phyloP scores from a whole-genome alignment of 2,797 vertebrate genomes.

The Miichthys miiuy region DNA sequence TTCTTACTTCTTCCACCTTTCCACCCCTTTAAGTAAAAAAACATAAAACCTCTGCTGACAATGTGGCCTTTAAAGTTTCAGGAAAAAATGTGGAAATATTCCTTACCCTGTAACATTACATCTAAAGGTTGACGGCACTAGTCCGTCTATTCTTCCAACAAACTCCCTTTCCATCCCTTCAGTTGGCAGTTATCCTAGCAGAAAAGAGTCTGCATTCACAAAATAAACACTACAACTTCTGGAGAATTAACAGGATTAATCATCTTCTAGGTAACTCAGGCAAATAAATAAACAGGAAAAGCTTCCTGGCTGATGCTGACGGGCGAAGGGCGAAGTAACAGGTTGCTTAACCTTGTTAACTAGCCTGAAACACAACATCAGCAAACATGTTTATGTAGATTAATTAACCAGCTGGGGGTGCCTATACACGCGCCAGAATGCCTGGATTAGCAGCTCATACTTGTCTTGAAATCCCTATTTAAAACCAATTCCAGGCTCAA shows the following conservation, averaged over 20 bases:
- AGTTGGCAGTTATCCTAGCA: conserved; percentile 7
- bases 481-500: conserved; percentile 22
- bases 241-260: conserved; percentile 68
- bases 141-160: conserved; percentile 27
- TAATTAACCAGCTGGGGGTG: conserved; percentile 52
- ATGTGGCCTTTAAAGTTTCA: conserved; percentile 59
- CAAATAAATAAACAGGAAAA: conserved; percentile 58
- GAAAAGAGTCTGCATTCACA: conserved; percentile 38
- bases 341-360: conserved; percentile 50
- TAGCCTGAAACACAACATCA: conserved; percentile 33
- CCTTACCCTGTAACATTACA: conserved; percentile 51
- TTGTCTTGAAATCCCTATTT: conserved; percentile 35
- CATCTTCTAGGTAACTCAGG: conserved; percentile 42
- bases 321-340: conserved; percentile 44
- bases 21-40: conserved; percentile 25
- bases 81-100: conserved; percentile 43
- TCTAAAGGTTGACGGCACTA: conserved; percentile 70
- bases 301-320: conserved; percentile 42
- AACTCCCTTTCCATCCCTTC: conserved; percentile 22
- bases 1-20: conserved; percentile 38
- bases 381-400: conserved; percentile 39
- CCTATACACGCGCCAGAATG: conserved; percentile 21
- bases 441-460: conserved; percentile 45
- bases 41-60: conserved; percentile 50
- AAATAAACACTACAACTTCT: conserved; percentile 61